A percentile compares a stretch with the other conserved stretches of the same genome.
These are phyloP conservation scores for Chroicocephalus ridibundus DNA, from an alignment of 2,113 vertebrate species.

Conservation along the genomic window DNA sequence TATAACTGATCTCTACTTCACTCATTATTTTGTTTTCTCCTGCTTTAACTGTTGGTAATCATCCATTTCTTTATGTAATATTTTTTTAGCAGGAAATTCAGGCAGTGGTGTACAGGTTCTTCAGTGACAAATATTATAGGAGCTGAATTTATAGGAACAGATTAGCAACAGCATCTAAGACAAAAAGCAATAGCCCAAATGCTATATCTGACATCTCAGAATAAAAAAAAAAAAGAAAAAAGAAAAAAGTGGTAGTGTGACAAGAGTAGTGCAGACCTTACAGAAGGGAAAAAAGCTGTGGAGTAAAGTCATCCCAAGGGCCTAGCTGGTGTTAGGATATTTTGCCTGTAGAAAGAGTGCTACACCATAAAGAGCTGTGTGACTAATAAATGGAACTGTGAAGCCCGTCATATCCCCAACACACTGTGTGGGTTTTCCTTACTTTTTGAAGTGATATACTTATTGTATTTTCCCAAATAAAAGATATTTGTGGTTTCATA, in stretches of 20 bases:
- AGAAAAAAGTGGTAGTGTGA: background rate
- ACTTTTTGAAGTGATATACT: background rate
- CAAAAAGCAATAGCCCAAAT: background rate
- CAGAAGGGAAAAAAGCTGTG: background rate
- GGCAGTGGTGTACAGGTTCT: background rate
- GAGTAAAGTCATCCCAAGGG: background rate
- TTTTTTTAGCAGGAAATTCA: background rate
- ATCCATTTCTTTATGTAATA: background rate
- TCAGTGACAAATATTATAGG: background rate
- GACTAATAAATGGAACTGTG: background rate
- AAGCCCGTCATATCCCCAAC: background rate
- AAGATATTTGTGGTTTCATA: background rate
- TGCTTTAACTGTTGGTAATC: background rate
- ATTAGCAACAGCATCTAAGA: background rate
- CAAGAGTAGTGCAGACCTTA: background rate
- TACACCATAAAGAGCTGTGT: background rate
- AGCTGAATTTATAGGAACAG: background rate
- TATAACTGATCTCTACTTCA: background rate
- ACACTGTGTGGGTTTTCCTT: background rate
- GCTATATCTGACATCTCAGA: background rate
- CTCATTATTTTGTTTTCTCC: background rate
- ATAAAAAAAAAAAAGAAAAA: background rate
- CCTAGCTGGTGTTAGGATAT: background rate
- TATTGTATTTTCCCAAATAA: slow-evolving; percentile 16
- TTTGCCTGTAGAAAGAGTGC: background rate